phyloP scores from a whole-genome alignment of 2,888 invertebrate genomes.

The Hylaea fasciaria region DNA sequence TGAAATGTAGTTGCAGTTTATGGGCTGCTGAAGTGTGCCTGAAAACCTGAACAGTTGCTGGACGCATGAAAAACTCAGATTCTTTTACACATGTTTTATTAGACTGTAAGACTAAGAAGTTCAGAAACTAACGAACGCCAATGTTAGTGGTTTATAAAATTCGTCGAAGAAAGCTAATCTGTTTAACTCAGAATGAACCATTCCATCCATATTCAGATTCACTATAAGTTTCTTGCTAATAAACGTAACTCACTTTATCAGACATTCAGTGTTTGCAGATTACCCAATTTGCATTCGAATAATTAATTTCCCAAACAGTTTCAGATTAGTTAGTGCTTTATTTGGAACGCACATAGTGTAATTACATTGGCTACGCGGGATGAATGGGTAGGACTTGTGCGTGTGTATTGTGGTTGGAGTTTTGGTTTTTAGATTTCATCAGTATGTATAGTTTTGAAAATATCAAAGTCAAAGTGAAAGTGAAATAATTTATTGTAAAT shows the following conservation, averaged over 20 bases:
- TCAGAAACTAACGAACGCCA: too few species aligned
- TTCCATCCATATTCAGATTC: not conserved
- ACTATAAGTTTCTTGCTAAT: constrained; percentile 12
- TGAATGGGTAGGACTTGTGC: constrained; percentile 40
- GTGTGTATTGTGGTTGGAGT: not conserved
- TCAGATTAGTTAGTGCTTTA: constrained; percentile 54
- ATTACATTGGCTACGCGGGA: constrained; percentile 48
- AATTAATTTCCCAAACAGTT: constrained; percentile 50
- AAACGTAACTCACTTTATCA: constrained; percentile 26
- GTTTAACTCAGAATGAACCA: not conserved
- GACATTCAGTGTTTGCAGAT: constrained; percentile 29
- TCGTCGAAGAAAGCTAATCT: not conserved
- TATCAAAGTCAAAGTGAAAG: not conserved
- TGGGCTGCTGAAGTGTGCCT: constrained; percentile 3
- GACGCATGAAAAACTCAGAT: too few species aligned
- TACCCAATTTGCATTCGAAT: constrained; percentile 39
- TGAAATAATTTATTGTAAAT: too few species aligned
- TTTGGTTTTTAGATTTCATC: not conserved
- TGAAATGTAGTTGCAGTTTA: constrained; percentile 40
- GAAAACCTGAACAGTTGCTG: not conserved
- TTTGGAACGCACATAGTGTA: constrained; percentile 54
- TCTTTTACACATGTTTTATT: not conserved
- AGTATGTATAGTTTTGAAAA: not conserved
- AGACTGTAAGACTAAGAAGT: constrained; percentile 1
- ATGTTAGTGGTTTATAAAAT: too few species aligned